phyloP scores from a whole-genome alignment of 1,140 invertebrate species.

The Brachionus paranguensis region DNA sequence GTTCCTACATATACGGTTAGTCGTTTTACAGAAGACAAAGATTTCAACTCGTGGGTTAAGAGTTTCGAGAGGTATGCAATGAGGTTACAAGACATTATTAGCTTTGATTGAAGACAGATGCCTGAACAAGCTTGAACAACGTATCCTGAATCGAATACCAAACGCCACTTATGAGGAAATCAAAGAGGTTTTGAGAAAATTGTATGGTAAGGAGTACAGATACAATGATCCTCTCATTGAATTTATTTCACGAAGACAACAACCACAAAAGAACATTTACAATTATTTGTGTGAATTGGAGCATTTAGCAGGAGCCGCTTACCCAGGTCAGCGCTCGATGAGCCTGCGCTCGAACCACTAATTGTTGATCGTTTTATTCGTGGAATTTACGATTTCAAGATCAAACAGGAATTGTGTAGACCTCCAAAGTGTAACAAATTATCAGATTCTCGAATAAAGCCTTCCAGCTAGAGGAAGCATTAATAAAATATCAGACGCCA shows the following conservation, averaged over 20 bases:
- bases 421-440: not conserved
- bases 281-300: conserved; percentile 1
- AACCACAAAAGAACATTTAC: conserved; percentile 2
- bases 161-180: too few relatives aligned
- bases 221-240: conserved; percentile 11
- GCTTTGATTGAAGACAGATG: too few relatives aligned
- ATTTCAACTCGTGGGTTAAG: too few relatives aligned
- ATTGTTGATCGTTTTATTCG: conserved; percentile 13
- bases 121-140: too few relatives aligned
- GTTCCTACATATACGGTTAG: too few relatives aligned
- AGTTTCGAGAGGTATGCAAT: too few relatives aligned
- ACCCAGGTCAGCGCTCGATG: not conserved
- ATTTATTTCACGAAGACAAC: not conserved
- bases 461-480: not conserved
- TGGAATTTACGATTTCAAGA: conserved; percentile 3
- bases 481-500: not conserved
- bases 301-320: not conserved
- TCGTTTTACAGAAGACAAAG: too few relatives aligned
- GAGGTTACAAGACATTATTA: too few relatives aligned
- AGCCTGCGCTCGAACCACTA: not conserved
- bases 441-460: not conserved
- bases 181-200: too few relatives aligned
- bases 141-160: too few relatives aligned
- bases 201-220: too few relatives aligned
- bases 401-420: conserved; percentile 7